Evolutionary conservation across 2,797 vertebrate species (phyloP).

Genomic region (Danio kyathit): DNA sequence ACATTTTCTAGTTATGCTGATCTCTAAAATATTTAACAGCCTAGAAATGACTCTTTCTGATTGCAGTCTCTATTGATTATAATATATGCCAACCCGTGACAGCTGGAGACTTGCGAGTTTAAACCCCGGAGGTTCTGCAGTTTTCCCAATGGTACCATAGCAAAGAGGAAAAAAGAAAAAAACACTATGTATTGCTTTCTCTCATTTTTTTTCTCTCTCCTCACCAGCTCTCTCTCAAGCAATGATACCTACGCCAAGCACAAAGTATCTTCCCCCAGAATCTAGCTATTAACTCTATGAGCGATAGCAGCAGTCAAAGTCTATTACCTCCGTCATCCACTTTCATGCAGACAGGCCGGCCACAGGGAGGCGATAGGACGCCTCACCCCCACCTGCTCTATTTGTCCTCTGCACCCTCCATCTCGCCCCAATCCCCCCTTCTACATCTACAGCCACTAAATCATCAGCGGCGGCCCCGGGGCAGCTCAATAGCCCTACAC

Average conservation of each 20-base stretch:
- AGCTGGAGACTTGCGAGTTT: background rate
- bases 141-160: conserved; percentile 8
- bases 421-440: conserved; percentile 34
- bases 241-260: conserved; percentile 60
- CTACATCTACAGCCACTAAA: conserved; percentile 34
- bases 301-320: conserved; percentile 83
- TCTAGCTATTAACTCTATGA: conserved; percentile 83
- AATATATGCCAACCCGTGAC: background rate
- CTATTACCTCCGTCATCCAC: conserved; percentile 84
- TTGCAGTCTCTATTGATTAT: background rate
- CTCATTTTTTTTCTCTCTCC: background rate
- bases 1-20: background rate
- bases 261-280: conserved; percentile 72
- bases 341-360: conserved; percentile 78
- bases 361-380: conserved; percentile 56
- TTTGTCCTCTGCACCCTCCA: conserved; percentile 68
- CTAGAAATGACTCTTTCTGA: background rate
- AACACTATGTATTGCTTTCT: conserved; percentile 3
- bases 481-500: conserved; percentile 44
- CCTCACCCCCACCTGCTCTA: conserved; percentile 74
- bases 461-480: conserved; percentile 32
- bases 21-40: conserved; percentile 4
- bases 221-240: background rate
- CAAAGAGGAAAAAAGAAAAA: background rate
- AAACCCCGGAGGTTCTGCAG: conserved; percentile 4